These are phyloP conservation scores for Bombyx mori DNA, from an alignment of 1,140 invertebrate species.

Conservation along the genomic window DNA sequence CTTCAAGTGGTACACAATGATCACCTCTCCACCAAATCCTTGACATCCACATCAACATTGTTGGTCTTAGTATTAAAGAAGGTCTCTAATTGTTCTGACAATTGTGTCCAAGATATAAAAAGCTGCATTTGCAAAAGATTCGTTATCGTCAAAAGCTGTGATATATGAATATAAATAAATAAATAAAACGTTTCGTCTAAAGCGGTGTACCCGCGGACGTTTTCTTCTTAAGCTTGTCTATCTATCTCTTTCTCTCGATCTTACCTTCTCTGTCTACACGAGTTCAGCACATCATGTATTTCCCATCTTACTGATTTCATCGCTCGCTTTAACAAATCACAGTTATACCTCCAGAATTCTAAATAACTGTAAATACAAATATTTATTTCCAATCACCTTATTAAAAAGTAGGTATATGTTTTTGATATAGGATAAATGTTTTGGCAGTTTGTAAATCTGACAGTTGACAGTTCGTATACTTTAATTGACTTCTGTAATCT, in stretches of 20 bases:
- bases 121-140: constrained; percentile 70
- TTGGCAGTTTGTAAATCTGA: too few species aligned
- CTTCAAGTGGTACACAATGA: too few species aligned
- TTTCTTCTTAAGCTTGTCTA: constrained; percentile 23
- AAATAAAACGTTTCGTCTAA: constrained; percentile 31
- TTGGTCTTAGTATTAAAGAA: background rate
- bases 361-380: too few species aligned
- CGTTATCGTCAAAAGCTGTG: constrained; percentile 71
- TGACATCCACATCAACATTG: too few species aligned
- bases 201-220: constrained; percentile 39
- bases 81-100: constrained; percentile 45
- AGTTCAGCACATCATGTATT: constrained; percentile 63
- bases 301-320: constrained; percentile 8
- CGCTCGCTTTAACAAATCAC: constrained; percentile 14
- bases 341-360: too few species aligned
- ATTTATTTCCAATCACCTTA: too few species aligned
- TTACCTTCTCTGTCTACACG: constrained; percentile 14
- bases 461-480: too few species aligned
- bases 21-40: too few species aligned
- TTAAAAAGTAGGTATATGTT: too few species aligned
- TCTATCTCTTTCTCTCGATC: constrained; percentile 12
- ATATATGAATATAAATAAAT: constrained; percentile 65
- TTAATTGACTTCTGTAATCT: too few species aligned
- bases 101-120: constrained; percentile 52
- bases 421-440: too few species aligned